Base-by-base conservation (phyloP, 92 coral and sea anemone genomes). In the Pocillopora grandis region DNA sequence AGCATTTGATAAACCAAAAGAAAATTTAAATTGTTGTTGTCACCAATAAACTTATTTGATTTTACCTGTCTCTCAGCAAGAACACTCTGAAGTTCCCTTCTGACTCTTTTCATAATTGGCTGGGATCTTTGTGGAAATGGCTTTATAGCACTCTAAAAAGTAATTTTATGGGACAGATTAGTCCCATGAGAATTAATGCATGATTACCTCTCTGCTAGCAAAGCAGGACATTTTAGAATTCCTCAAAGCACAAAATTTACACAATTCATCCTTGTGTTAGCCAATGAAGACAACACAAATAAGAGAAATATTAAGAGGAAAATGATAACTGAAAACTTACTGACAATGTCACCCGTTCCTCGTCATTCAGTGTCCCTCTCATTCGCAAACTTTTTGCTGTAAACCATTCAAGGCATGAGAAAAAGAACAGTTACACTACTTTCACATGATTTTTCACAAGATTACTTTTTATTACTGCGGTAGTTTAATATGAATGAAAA, bases 61-160 rank as follows among this genome's bases (percentile, higher is more conserved):
- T 84, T 56, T n/a, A 92, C 95, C 95, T 92, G 90, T 68, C 89
- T 85, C 58, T 92, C 95, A 59, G 95, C 89, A 77, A 92, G 90
- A 21, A 92, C 91, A 58, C 84, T 88, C 83, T 87, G 85, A 23
- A 92, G 90, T 49, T 89, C 92, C 33, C 90, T 85, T 17, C 70
- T 89, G 19, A 89, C 76, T 58, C 79, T 74, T 67, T 90, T 84
- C 87, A 86, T 86, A n/a, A 89, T 60, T 70, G 86, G 86, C 68
- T 84, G 85, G 31, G 95, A 92, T 72, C 86, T 92, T 86, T 82
- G 88, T 55, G 88, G 72, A 48, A 92, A 92, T 56, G 95, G 95
- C 70, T 92, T 87, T 68, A 92, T 92, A 19, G 88, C 92, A 83
- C 89, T 92, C 95, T 92, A 62, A 60, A 88, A 20, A 70, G 14